A percentile compares a stretch with the other conserved stretches of the same genome.
Conservation (phyloP, 1,140 invertebrate species). For the Diuraphis noxia region DNA sequence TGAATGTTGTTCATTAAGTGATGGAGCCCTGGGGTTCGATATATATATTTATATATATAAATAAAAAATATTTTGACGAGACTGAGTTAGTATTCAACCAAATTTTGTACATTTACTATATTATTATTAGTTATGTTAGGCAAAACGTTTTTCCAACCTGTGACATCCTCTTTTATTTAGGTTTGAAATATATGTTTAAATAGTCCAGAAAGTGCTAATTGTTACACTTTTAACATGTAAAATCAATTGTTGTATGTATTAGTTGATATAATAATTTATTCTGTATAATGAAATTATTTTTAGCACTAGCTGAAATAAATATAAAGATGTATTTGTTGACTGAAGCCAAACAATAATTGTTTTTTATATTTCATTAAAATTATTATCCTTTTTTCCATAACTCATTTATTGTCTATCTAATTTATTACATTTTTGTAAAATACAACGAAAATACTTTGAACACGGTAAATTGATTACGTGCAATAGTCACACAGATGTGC, state of each 20-base stretch:
- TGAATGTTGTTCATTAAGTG: constrained; percentile 48
- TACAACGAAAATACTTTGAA: neutral
- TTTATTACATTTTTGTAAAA: neutral
- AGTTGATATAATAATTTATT: constrained; percentile 37
- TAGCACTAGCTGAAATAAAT: constrained; percentile 41
- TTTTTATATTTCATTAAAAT: neutral
- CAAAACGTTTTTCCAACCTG: neutral
- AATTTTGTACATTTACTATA: constrained; percentile 39
- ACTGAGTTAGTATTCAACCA: constrained; percentile 51
- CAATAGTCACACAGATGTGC: no score
- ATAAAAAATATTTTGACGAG: constrained; percentile 42
- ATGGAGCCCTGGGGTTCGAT: constrained; percentile 26
- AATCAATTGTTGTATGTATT: neutral
- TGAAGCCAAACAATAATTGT: constrained; percentile 29
- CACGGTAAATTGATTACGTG: neutral
- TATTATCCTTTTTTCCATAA: neutral
- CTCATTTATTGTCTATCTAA: neutral
- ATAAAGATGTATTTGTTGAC: constrained; percentile 49
- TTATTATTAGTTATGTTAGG: constrained; percentile 37
- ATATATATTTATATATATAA: neutral
- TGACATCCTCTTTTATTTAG: neutral
- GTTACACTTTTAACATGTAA: neutral
- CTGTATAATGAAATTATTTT: constrained; percentile 46
- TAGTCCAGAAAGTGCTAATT: neutral
- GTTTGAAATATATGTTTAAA: neutral